Conservation (phyloP, 2,797 vertebrate species). For the Anableps anableps region DNA sequence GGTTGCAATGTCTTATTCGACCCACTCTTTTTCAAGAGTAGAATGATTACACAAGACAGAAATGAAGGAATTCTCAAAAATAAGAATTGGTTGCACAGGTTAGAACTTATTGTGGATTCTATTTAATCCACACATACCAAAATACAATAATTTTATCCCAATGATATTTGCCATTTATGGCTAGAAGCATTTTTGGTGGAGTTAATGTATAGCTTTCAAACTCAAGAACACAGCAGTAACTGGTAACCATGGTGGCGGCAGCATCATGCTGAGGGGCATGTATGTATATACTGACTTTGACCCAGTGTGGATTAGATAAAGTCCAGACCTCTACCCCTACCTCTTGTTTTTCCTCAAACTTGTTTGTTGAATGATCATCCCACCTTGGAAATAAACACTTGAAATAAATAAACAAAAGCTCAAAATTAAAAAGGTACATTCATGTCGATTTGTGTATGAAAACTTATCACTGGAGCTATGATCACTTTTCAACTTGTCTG, state of each 20-base stretch:
- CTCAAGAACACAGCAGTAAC: not conserved
- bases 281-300: not conserved
- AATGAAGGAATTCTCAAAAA: not conserved
- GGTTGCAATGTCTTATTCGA: not conserved
- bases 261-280: not conserved
- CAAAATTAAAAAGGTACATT: not conserved
- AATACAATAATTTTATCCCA: not conserved
- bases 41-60: not conserved
- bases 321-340: not conserved
- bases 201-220: not conserved
- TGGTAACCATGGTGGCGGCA: not conserved
- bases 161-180: not conserved
- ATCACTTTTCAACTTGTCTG: not conserved
- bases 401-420: not conserved
- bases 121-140: not conserved
- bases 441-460: not conserved
- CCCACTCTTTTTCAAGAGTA: not conserved
- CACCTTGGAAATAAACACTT: not conserved
- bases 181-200: not conserved
- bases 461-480: not conserved
- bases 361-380: not conserved
- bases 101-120: not conserved
- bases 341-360: not conserved
- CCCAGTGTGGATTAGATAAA: not conserved
- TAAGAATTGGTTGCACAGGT: not conserved